Evolutionary conservation across 2,888 invertebrate species (phyloP).

Genomic region (Aporophyla lueneburgensis): DNA sequence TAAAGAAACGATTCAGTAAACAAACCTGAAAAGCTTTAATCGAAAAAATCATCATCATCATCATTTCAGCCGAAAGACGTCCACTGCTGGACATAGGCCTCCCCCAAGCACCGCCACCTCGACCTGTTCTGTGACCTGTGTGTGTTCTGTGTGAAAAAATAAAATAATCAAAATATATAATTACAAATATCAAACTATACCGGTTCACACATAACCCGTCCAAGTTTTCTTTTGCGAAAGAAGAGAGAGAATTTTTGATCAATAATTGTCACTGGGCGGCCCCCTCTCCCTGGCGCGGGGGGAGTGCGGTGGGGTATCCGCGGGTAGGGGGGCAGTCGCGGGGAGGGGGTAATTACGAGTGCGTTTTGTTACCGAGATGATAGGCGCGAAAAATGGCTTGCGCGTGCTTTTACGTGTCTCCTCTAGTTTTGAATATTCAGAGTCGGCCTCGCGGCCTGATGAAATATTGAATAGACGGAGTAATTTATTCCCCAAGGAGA

Average conservation of each 20-base stretch:
- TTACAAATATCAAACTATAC: slow-evolving; percentile 87
- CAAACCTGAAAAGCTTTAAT: too few species aligned
- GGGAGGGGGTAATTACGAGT: slow-evolving; percentile 90
- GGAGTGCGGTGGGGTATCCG: slow-evolving; percentile 70
- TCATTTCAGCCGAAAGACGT: too few species aligned
- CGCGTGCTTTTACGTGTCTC: slow-evolving; percentile 91
- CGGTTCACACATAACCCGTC: slow-evolving; percentile 91
- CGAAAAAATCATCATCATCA: too few species aligned
- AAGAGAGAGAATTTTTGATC: slow-evolving; percentile 93
- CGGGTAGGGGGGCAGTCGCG: slow-evolving; percentile 70
- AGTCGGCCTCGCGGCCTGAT: slow-evolving; percentile 88
- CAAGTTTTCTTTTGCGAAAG: slow-evolving; percentile 91
- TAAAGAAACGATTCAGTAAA: background rate
- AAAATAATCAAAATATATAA: slow-evolving; percentile 82
- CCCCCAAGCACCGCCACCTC: too few species aligned
- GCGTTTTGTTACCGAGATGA: slow-evolving; percentile 91
- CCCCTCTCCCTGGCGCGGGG: slow-evolving; percentile 75
- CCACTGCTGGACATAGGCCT: too few species aligned
- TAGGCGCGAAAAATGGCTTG: slow-evolving; percentile 91
- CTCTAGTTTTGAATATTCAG: slow-evolving; percentile 91
- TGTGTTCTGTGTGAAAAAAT: too few species aligned
- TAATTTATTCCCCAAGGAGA: slow-evolving; percentile 90
- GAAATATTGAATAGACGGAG: slow-evolving; percentile 90
- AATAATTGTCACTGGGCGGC: slow-evolving; percentile 93
- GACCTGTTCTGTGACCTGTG: too few species aligned